Evolutionary conservation across 2,888 invertebrate species (phyloP).

Genomic region (Macaria notata): DNA sequence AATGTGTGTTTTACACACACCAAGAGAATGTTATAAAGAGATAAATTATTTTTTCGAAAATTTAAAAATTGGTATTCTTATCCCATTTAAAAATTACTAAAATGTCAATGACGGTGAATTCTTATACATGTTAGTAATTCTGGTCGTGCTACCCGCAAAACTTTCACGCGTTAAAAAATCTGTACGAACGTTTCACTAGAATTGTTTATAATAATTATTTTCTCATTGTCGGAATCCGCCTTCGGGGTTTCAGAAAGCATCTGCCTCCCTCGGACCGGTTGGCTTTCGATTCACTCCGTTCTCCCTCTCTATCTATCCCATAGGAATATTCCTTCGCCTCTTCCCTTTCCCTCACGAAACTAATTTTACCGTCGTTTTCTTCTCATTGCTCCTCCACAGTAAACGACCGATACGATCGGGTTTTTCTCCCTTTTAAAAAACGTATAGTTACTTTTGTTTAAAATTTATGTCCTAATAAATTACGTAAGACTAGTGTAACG

Average conservation of each 20-base stretch:
- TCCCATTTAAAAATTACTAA: too few relatives aligned
- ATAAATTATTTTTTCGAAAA: too few relatives aligned
- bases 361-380: slow-evolving; percentile 74
- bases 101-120: too few relatives aligned
- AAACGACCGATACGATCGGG: slow-evolving; percentile 52
- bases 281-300: slow-evolving; percentile 60
- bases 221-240: slow-evolving; percentile 73
- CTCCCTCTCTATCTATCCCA: slow-evolving; percentile 52
- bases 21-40: too few relatives aligned
- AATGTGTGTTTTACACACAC: too few relatives aligned
- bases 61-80: too few relatives aligned
- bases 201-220: slow-evolving; percentile 68
- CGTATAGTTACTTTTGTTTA: slow-evolving; percentile 43
- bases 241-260: slow-evolving; percentile 70
- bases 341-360: slow-evolving; percentile 65
- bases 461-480: slow-evolving; percentile 46
- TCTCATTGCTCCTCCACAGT: slow-evolving; percentile 64
- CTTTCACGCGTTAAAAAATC: slow-evolving; percentile 31
- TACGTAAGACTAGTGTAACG: slow-evolving; percentile 39
- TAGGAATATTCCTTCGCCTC: slow-evolving; percentile 29
- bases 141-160: too few relatives aligned
- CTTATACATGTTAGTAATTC: too few relatives aligned
- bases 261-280: slow-evolving; percentile 79
- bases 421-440: slow-evolving; percentile 44
- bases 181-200: slow-evolving; percentile 40